A percentile compares a stretch with the other conserved stretches of the same genome.
phyloP scores from a whole-genome alignment of 2,113 vertebrate genomes.

The Ctenomys sociabilis region DNA sequence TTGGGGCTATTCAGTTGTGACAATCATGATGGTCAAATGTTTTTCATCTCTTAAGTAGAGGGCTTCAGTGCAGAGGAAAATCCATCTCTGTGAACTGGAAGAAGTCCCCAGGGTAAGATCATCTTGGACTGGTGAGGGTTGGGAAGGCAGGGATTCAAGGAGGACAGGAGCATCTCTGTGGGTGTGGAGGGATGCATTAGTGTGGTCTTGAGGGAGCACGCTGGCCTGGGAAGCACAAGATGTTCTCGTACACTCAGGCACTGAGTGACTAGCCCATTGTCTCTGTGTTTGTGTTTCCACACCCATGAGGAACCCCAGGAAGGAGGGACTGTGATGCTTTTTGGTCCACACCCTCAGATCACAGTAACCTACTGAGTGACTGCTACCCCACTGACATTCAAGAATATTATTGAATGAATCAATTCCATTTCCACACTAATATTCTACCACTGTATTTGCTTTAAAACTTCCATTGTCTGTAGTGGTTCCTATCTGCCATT shows the following conservation, averaged over 20 bases:
- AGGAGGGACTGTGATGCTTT: background rate
- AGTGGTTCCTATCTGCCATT: constrained; percentile 11
- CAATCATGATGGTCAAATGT: background rate
- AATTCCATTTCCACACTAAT: constrained; percentile 39
- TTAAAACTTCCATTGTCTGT: constrained; percentile 49
- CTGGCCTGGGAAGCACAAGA: background rate
- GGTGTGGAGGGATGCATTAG: background rate
- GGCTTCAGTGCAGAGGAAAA: background rate
- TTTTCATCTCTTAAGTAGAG: background rate
- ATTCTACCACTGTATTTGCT: constrained; percentile 42
- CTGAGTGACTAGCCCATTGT: background rate
- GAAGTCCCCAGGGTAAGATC: background rate
- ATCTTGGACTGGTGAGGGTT: background rate
- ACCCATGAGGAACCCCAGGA: background rate
- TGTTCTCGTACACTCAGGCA: background rate
- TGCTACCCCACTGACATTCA: background rate
- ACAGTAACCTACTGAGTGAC: background rate
- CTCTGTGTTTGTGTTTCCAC: constrained; percentile 29
- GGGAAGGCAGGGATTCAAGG: background rate
- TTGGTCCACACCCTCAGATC: background rate
- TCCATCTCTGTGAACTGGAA: background rate
- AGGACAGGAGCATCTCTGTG: background rate
- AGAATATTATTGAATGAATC: constrained; percentile 52
- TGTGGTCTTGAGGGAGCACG: background rate
- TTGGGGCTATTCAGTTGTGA: background rate